Conservation (phyloP, 2,888 invertebrate genomes). For the Busseola fusca region DNA sequence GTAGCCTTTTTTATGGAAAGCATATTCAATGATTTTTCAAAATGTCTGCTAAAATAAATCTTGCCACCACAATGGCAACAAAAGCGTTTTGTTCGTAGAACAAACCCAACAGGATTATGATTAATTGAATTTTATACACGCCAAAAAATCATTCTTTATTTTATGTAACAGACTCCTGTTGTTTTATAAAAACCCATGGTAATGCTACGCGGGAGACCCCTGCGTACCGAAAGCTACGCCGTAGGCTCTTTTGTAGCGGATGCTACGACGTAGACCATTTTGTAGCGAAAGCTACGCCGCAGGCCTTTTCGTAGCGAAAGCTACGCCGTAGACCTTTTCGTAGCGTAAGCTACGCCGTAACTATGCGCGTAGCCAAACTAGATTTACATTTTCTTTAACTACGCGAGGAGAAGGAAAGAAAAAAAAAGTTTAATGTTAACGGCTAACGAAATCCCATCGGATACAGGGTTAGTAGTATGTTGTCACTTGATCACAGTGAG, state of each 20-base stretch:
- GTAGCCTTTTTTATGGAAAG: neutral
- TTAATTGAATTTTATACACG: constrained; percentile 1
- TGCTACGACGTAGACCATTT: too few relatives aligned
- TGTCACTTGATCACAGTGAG: neutral
- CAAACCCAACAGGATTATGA: neutral
- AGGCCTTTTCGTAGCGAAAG: too few relatives aligned
- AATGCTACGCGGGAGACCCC: neutral
- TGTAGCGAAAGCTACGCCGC: too few relatives aligned
- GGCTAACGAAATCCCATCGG: neutral
- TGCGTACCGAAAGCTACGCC: neutral
- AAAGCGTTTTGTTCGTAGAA: neutral
- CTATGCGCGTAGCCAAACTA: neutral
- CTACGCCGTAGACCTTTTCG: too few relatives aligned
- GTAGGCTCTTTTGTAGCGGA: too few relatives aligned
- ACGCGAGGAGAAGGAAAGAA: neutral
- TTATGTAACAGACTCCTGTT: neutral
- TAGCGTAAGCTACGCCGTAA: too few relatives aligned
- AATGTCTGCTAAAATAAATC: too few relatives aligned
- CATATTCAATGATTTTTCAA: neutral
- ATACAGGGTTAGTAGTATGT: neutral
- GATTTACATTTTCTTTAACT: neutral
- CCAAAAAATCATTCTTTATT: neutral
- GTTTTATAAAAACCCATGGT: neutral
- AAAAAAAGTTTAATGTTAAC: neutral
- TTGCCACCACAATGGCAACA: neutral